Base-by-base conservation (phyloP, 2,888 invertebrate genomes). In the Dasysyrphus tricinctus region DNA sequence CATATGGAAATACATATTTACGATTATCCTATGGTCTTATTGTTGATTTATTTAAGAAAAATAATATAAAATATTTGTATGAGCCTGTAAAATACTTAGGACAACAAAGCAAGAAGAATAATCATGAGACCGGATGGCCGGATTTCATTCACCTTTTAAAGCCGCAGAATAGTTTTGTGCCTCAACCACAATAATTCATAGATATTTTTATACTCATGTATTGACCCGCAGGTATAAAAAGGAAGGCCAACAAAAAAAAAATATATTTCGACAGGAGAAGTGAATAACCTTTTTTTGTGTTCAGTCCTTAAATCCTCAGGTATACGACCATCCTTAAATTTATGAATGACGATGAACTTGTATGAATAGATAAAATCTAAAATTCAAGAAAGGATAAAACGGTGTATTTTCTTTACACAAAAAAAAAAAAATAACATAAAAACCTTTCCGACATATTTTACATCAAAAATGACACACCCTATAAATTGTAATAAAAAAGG, bases 261-360 rank as follows among this genome's bases (percentile, higher is more conserved):
- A 3, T 2, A 24, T 8, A 14, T 37, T 19, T 24, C 32, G 11
- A 63, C 63, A 63, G 44, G 37, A 70, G 63, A 51, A 80, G 19
- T 63, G 63, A 75, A 80, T 63, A 42, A 14, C 11, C 34, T 56
- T 8, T 14, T 39, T 42, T 42, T 14, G 12, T 44, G 12, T 59
- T 29, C 8, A 9, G 19, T 59, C 59, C 59, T 61, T 24, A 42
- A 61, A 61, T 42, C 51, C 14, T 51, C 37, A 69, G 67, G 67
- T 69, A 51, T 39, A 5, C n/a, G 39, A n/a, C 69, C 39, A 39
- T 54, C 54, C 54, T n/a, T 51, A 54, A 51, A 59, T 57, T 59
- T 72, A 77, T 82, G 73, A 82, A 78, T 82, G 73, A 63, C 69
- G 51, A 73, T 73, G 67, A 42, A 57, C 37, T 61, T 63, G 51